These are phyloP conservation scores for Battus philenor DNA, from an alignment of 1,140 invertebrate genomes.

Conservation along the genomic window DNA sequence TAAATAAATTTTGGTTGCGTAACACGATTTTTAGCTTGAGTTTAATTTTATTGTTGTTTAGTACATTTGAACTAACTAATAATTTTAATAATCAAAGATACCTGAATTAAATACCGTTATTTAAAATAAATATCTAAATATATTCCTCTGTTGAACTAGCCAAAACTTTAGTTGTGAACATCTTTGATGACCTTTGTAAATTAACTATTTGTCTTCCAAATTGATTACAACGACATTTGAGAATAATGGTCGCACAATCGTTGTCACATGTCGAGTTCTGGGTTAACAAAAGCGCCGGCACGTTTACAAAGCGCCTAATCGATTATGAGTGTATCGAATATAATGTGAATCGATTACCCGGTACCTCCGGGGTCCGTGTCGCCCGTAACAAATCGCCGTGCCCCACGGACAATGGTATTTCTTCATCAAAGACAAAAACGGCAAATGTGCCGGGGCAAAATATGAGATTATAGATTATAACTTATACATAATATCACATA, in stretches of 20 bases:
- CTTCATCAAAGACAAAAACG: constrained; percentile 59
- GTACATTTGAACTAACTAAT: too few relatives aligned
- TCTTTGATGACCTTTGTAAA: too few relatives aligned
- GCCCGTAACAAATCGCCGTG: constrained; percentile 40
- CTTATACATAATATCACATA: constrained; percentile 26
- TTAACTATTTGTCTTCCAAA: background rate
- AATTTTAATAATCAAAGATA: too few relatives aligned
- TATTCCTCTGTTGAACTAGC: too few relatives aligned
- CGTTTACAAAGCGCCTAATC: constrained; percentile 39
- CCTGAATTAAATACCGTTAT: too few relatives aligned
- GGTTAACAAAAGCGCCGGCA: constrained; percentile 36
- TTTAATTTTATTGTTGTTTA: too few relatives aligned
- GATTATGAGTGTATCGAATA: constrained; percentile 48
- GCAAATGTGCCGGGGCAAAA: constrained; percentile 37
- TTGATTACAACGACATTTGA: background rate
- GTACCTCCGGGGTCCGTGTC: constrained; percentile 32
- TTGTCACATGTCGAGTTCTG: background rate
- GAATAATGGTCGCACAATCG: background rate
- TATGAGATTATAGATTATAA: constrained; percentile 47
- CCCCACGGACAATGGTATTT: constrained; percentile 48
- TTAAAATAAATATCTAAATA: too few relatives aligned
- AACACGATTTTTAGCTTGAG: too few relatives aligned
- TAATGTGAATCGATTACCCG: constrained; percentile 51
- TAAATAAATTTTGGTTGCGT: too few relatives aligned
- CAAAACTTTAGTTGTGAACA: too few relatives aligned